These are phyloP conservation scores for Rhopalosiphum maidis DNA, from an alignment of 1,140 invertebrate genomes.

Conservation along the genomic window DNA sequence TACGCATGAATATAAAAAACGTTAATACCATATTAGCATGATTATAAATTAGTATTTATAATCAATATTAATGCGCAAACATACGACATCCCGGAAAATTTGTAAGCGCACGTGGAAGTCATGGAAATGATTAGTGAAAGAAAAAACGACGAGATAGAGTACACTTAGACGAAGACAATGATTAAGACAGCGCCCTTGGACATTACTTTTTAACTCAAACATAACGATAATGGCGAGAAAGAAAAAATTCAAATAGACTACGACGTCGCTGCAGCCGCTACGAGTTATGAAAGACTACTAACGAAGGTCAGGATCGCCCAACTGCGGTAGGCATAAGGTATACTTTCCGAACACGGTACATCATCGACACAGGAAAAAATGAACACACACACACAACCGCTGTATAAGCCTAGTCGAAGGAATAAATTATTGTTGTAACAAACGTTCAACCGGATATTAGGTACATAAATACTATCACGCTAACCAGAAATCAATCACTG, in stretches of 20 bases:
- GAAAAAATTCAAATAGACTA: background rate
- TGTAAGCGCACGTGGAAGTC: too few species aligned
- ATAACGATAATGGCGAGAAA: background rate
- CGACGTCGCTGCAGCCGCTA: background rate
- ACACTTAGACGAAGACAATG: background rate
- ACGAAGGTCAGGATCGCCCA: constrained; percentile 19
- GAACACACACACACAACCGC: background rate
- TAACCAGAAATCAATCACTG: background rate
- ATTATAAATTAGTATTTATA: too few species aligned
- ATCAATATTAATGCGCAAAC: too few species aligned
- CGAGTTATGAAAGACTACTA: background rate
- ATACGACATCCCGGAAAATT: too few species aligned
- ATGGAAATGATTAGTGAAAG: too few species aligned
- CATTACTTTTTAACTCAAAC: background rate
- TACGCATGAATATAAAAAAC: too few species aligned
- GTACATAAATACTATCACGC: background rate
- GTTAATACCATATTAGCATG: too few species aligned
- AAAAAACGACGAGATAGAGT: background rate
- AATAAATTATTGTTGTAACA: background rate
- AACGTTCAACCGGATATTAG: background rate
- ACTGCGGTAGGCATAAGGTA: background rate
- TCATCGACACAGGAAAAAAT: background rate
- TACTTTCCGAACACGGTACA: background rate
- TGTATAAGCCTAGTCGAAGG: background rate
- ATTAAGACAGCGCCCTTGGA: background rate